These are phyloP conservation scores for Tokudaia muenninki DNA, from an alignment of 2,797 vertebrate species.

Conservation along the genomic window DNA sequence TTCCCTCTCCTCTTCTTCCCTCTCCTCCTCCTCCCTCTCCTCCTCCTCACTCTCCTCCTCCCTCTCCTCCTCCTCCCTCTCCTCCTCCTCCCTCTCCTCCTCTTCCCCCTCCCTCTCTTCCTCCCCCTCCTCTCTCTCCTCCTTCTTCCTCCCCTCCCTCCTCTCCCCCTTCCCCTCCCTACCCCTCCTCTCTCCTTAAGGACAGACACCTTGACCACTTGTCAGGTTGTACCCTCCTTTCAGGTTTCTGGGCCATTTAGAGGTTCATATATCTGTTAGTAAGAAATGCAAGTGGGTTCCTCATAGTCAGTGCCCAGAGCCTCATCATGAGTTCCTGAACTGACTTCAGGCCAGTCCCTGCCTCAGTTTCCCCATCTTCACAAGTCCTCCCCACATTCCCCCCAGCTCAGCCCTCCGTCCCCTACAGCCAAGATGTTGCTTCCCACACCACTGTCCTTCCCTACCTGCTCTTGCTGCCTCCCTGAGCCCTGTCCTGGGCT, in stretches of 20 bases:
- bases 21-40: neutral
- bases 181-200: neutral
- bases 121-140: neutral
- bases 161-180: neutral
- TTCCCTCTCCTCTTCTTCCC: neutral
- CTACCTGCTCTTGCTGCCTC: accelerated
- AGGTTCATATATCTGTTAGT: neutral
- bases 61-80: neutral
- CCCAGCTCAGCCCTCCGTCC: neutral
- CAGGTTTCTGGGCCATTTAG: neutral
- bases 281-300: neutral
- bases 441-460: too few relatives aligned
- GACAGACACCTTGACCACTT: neutral
- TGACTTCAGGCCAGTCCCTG: neutral
- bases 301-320: neutral
- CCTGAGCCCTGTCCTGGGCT: neutral
- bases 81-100: neutral
- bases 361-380: constrained; percentile 24
- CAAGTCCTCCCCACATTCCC: neutral
- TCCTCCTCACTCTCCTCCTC: accelerated
- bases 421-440: neutral
- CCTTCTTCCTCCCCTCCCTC: too few relatives aligned
- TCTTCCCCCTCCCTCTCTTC: neutral
- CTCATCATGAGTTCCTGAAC: neutral
- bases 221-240: neutral